A percentile compares a stretch with the other conserved stretches of the same genome.
phyloP scores from a whole-genome alignment of 1,140 invertebrate species.

The Aricia agestis region DNA sequence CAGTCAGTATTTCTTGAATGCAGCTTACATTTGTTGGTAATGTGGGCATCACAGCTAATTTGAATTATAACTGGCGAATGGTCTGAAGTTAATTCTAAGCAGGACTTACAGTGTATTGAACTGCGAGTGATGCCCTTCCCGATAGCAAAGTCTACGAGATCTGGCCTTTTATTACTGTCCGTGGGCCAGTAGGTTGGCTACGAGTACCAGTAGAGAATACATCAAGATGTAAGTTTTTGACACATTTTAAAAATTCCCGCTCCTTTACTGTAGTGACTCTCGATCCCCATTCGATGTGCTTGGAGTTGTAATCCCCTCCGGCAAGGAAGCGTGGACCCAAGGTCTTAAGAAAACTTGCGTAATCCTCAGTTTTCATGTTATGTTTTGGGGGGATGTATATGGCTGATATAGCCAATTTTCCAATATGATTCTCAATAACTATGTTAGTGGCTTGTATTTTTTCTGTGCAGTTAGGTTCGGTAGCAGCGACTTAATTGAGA shows the following conservation, averaged over 20 bases:
- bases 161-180: conserved; percentile 26
- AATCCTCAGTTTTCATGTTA: not conserved
- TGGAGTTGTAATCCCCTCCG: conserved; percentile 29
- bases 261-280: conserved; percentile 22
- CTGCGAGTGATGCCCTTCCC: conserved; percentile 21
- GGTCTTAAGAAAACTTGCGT: conserved; percentile 3
- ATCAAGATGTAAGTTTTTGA: conserved; percentile 10
- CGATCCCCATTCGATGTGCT: conserved; percentile 28
- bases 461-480: too few relatives aligned
- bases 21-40: not conserved
- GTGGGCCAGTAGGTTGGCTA: conserved; percentile 33
- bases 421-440: too few relatives aligned
- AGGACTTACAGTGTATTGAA: conserved; percentile 2
- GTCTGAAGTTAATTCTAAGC: conserved; percentile 22
- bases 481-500: not conserved
- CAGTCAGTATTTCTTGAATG: conserved; percentile 25
- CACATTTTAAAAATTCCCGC: conserved; percentile 15
- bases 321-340: conserved; percentile 21
- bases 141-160: conserved; percentile 32
- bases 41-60: not conserved
- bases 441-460: too few relatives aligned
- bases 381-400: not conserved
- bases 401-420: too few relatives aligned
- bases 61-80: conserved; percentile 27
- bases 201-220: conserved; percentile 21